Conservation (phyloP, 2,113 vertebrate genomes). For the Macquaria australasica region DNA sequence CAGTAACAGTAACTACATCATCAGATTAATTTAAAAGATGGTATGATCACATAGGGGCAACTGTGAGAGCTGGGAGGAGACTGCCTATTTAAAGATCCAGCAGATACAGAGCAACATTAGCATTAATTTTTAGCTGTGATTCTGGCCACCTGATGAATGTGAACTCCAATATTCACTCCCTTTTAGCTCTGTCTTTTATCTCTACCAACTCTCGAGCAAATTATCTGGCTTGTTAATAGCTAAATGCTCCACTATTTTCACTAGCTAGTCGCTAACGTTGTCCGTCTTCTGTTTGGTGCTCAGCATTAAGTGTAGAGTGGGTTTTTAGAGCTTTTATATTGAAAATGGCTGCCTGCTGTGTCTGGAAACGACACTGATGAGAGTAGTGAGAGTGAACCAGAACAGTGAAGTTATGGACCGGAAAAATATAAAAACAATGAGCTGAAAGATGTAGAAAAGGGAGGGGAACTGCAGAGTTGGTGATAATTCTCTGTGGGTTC, state of each 20-base stretch:
- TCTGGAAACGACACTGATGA: slow-evolving; percentile 1
- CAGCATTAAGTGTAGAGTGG: not conserved
- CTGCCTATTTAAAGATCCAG: no score
- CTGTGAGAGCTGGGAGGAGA: no score
- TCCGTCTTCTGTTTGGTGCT: not conserved
- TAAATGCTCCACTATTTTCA: not conserved
- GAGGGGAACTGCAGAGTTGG: not conserved
- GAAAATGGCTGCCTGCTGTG: not conserved
- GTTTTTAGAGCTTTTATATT: not conserved
- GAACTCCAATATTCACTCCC: not conserved
- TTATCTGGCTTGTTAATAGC: not conserved
- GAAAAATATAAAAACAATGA: not conserved
- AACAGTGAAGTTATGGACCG: not conserved
- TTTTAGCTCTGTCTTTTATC: not conserved
- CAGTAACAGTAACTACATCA: no score
- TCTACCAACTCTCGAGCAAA: not conserved
- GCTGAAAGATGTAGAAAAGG: not conserved
- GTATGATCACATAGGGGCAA: no score
- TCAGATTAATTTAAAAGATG: no score
- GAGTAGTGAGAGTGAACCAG: not conserved
- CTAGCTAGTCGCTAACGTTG: not conserved
- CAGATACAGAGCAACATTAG: no score
- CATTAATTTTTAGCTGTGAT: not conserved
- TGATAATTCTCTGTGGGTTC: not conserved
- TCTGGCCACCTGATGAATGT: not conserved